A percentile compares a stretch with the other conserved stretches of the same genome.
Conservation (phyloP, 2,113 vertebrate species). For the Procavia capensis region DNA sequence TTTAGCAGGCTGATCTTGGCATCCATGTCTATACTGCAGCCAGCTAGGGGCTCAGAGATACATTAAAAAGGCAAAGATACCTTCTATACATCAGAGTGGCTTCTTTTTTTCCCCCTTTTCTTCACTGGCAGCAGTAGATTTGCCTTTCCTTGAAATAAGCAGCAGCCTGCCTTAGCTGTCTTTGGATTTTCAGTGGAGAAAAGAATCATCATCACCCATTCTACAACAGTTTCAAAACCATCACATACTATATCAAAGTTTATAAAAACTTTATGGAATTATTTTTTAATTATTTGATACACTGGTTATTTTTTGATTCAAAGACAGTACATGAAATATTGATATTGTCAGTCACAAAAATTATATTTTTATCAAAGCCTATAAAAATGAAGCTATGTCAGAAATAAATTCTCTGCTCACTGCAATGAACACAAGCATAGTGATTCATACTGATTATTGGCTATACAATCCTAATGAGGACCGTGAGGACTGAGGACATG, state of each 20-base stretch:
- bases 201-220: background rate
- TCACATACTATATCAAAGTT: background rate
- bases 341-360: background rate
- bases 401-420: background rate
- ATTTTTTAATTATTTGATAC: background rate
- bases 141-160: background rate
- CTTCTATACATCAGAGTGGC: background rate
- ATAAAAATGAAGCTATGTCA: background rate
- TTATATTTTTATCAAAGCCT: background rate
- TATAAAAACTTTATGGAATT: background rate
- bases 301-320: background rate
- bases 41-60: background rate
- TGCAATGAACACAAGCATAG: background rate
- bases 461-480: background rate
- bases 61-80: background rate
- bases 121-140: background rate
- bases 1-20: background rate
- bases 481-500: background rate
- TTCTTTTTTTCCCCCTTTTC: background rate
- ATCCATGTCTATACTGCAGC: background rate
- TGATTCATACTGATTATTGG: background rate
- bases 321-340: background rate
- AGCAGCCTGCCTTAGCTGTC: background rate
- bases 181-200: background rate
- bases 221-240: background rate